phyloP scores from a whole-genome alignment of 2,888 invertebrate species.

The Agriopis leucophaearia region DNA sequence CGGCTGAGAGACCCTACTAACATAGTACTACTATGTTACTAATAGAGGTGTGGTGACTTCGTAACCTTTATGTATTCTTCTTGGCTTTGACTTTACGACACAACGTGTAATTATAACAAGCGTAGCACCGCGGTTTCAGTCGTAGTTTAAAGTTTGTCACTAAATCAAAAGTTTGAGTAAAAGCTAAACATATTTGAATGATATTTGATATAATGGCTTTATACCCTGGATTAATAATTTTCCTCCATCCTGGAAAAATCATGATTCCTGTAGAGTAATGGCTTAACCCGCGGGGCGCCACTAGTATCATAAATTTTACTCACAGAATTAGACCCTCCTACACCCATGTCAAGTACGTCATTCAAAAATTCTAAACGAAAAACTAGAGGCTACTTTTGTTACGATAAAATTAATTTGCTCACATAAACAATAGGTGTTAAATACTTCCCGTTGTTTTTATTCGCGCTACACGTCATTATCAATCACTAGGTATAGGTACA shows the following conservation, averaged over 20 bases:
- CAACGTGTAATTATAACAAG: too few relatives aligned
- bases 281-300: too few relatives aligned
- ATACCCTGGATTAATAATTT: too few relatives aligned
- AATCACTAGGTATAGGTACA: constrained; percentile 42
- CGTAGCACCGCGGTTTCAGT: too few relatives aligned
- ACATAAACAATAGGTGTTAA: constrained; percentile 36
- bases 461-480: constrained; percentile 37
- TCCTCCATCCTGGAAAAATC: too few relatives aligned
- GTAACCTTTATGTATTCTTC: background rate
- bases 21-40: too few relatives aligned
- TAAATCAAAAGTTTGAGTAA: too few relatives aligned
- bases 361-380: constrained; percentile 17
- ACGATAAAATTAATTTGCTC: constrained; percentile 25
- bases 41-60: constrained; percentile 21
- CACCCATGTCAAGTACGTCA: constrained; percentile 15
- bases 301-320: background rate
- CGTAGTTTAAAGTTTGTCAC: too few relatives aligned
- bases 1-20: background rate
- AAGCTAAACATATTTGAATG: too few relatives aligned
- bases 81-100: background rate
- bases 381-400: constrained; percentile 10
- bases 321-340: background rate
- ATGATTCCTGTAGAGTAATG: too few relatives aligned
- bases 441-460: constrained; percentile 36
- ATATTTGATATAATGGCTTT: too few relatives aligned